Conservation (phyloP, 1,140 invertebrate genomes). For the Parapsyche elsis region DNA sequence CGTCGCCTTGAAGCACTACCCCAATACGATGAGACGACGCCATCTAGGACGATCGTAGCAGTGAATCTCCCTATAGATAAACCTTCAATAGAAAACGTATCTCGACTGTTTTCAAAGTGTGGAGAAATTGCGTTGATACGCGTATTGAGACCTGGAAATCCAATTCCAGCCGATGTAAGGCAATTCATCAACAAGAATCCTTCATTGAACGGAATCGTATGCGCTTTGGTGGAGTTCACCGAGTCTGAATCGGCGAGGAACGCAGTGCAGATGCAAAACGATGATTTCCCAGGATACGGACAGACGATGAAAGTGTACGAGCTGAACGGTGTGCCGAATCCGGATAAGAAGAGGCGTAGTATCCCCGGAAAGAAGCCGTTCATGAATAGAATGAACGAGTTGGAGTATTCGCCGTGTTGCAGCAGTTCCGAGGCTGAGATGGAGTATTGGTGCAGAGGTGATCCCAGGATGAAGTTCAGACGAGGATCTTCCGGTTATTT, state of each 20-base stretch:
- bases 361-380: conserved; percentile 63
- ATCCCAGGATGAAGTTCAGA: conserved; percentile 64
- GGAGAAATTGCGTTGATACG: conserved; percentile 90
- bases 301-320: conserved; percentile 68
- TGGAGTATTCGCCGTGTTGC: conserved; percentile 72
- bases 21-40: conserved; percentile 89
- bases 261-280: conserved; percentile 74
- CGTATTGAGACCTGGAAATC: conserved; percentile 86
- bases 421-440: conserved; percentile 77
- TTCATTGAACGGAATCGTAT: conserved; percentile 84
- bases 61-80: conserved; percentile 86
- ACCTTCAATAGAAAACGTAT: conserved; percentile 87
- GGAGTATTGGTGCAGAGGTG: conserved; percentile 65
- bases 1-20: conserved; percentile 86
- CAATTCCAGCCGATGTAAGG: conserved; percentile 87
- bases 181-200: conserved; percentile 91
- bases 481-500: conserved; percentile 70
- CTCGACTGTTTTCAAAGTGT: conserved; percentile 86
- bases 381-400: conserved; percentile 60
- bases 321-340: conserved; percentile 69
- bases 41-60: conserved; percentile 89
- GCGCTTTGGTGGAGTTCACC: conserved; percentile 90
- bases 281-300: conserved; percentile 62
- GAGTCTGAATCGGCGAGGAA: conserved; percentile 85
- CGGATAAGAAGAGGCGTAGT: conserved; percentile 68